Percentiles rank a stretch among this genome's conserved stretches.
Conservation (phyloP, 2,113 vertebrate species). For the Hippocampus guttulatus region DNA sequence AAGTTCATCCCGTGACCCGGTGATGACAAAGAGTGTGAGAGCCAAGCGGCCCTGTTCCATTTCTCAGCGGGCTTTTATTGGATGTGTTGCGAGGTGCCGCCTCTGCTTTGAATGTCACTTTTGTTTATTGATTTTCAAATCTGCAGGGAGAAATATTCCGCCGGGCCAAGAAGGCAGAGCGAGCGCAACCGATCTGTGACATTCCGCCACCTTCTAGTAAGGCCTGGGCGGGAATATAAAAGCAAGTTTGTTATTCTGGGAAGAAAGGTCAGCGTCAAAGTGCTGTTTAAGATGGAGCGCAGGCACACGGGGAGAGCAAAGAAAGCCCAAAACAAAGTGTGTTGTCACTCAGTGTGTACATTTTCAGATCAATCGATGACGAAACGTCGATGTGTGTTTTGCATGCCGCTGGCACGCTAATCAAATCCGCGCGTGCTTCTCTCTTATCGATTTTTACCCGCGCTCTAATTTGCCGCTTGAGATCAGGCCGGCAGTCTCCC, state of each 20-base stretch:
- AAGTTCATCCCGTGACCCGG: slow-evolving; percentile 28
- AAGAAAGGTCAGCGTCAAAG: slow-evolving; percentile 51
- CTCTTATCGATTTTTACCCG: slow-evolving; percentile 75
- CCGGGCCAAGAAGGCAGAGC: not conserved
- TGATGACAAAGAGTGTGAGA: slow-evolving; percentile 38
- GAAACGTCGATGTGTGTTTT: slow-evolving; percentile 81
- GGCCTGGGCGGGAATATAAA: slow-evolving; percentile 26
- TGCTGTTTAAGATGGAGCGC: slow-evolving; percentile 53
- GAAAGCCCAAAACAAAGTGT: slow-evolving; percentile 68
- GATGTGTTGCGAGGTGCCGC: slow-evolving; percentile 32
- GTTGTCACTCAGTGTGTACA: slow-evolving; percentile 63
- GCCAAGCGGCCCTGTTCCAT: slow-evolving; percentile 26
- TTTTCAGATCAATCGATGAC: slow-evolving; percentile 82
- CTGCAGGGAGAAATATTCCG: slow-evolving; percentile 40
- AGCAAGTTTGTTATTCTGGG: slow-evolving; percentile 30
- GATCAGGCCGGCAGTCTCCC: slow-evolving; percentile 56
- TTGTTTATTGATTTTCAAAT: slow-evolving; percentile 67
- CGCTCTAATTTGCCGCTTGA: slow-evolving; percentile 77
- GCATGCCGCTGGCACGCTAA: slow-evolving; percentile 82
- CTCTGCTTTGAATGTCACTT: slow-evolving; percentile 60
- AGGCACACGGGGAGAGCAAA: slow-evolving; percentile 34
- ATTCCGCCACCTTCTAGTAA: slow-evolving; percentile 21
- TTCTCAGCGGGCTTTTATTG: slow-evolving; percentile 36
- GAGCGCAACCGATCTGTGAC: not conserved
- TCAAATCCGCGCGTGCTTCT: slow-evolving; percentile 73